Conservation (phyloP, 2,888 invertebrate genomes). For the Branchipolynoe longqiensis region DNA sequence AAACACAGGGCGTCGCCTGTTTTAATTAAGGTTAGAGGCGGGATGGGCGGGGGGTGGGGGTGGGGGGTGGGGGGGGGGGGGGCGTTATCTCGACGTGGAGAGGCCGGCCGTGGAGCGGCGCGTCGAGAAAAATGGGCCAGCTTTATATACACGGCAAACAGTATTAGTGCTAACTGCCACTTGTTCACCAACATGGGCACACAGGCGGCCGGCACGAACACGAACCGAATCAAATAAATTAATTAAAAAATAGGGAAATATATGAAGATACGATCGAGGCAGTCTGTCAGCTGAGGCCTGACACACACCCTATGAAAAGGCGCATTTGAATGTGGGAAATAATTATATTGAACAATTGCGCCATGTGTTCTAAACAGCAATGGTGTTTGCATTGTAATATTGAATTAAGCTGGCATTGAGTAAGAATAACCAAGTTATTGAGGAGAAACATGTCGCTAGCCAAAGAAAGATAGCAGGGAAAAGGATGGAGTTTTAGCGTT, state of each 20-base stretch:
- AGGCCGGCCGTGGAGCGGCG: neutral
- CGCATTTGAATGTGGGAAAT: too few species aligned
- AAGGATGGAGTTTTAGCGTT: too few species aligned
- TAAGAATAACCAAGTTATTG: too few species aligned
- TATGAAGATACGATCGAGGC: too few species aligned
- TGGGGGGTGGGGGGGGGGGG: neutral
- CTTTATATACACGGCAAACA: constrained; percentile 9
- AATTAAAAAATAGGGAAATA: constrained; percentile 17
- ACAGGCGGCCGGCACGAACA: constrained; percentile 21
- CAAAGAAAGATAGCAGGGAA: too few species aligned
- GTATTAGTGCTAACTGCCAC: constrained; percentile 19
- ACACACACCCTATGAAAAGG: too few species aligned
- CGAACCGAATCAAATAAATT: constrained; percentile 18
- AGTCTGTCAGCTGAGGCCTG: too few species aligned
- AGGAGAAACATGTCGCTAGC: too few species aligned
- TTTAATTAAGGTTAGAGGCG: constrained; percentile 30
- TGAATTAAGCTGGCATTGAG: too few species aligned
- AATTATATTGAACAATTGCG: too few species aligned
- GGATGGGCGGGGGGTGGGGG: neutral
- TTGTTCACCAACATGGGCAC: neutral
- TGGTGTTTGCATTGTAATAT: too few species aligned
- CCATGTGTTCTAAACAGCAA: too few species aligned
- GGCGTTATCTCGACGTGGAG: constrained; percentile 32
- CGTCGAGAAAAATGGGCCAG: constrained; percentile 11
- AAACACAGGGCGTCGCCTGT: constrained; percentile 18